Base-by-base conservation (phyloP, 2,888 invertebrate genomes). In the Cyrtodaria siliqua region DNA sequence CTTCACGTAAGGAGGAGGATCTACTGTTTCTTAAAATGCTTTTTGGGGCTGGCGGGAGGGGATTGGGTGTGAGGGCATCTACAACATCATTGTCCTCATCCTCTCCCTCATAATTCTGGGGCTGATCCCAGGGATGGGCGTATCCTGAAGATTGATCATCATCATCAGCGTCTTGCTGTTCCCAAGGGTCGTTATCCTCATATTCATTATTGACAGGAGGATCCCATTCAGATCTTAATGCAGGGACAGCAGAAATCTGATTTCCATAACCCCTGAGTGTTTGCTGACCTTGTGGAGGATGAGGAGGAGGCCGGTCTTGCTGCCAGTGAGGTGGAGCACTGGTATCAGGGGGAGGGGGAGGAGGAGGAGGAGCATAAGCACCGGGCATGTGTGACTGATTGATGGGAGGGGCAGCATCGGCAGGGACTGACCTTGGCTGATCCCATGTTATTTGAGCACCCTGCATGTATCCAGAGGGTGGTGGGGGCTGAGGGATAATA, bases 21-120 rank as follows among this genome's bases (percentile, higher is more conserved):
- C 78, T 67, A 33, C 73, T 76, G 70, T 86, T 86, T 53, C 84
- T 77, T 9, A 86, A 70, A 56, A 86, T 86, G 60, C 86, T 66
- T 76, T 86, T 86, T 67, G 60, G 83, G 20, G 82, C 55, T 18
- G 83, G 66, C 14, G 78, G 82, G 26, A 83, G 77, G 2, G 89
- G 81, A 23, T 57, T 64, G n/a, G 67, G 23, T 6, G 73, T 50
- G 12, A 56, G 42, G 24, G 67, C 71, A 12, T 66, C 72, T 9
- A 42, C 60, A 47, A 60, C 44, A 8, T 63, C 71, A n/a, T 64
- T 53, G n/a, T 76, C 60, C 50, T 78, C 72, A 20, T 79, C 79
- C 16, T 79, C 79, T n/a, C 73, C 79, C 24, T 78, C 78, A 59
- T 67, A 73, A 26, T 70, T 62, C 27, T 70, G 62, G 6, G 73